Base-by-base conservation (phyloP, 2,113 vertebrate species). In the Myiopsitta monachus region DNA sequence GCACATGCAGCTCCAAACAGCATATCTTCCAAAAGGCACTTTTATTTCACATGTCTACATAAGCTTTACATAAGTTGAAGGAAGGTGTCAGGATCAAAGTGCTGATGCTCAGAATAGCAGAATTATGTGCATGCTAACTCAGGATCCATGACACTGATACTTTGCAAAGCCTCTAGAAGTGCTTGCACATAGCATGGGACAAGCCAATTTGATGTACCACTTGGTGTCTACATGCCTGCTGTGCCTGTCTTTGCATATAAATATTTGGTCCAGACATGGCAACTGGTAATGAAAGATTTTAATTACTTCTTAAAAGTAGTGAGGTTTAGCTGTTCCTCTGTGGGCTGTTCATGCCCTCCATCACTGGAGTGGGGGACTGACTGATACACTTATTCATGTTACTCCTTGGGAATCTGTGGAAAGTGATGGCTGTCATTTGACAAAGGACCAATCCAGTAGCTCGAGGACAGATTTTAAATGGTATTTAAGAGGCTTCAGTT, bases 401-500 rank as follows among this genome's bases (percentile, higher is more conserved):
- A 43, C 10, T 90, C 62, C 51, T 59, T 78, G 76, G 77, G 83
- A 94, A 70, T 86, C 33, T 75, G 39, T 26, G 64, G 43, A 75
- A 83, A 81, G 18, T 0, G 0, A 19, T 59, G 64, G 90, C 64
- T 83, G 31, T 41, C 28, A 6, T 81, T 72, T 72, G 69, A 63
- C 43, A 72, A 55, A 70, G 57, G 73, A 62, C 23, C 41, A 84
- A 49, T 19, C 13, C 30, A 39, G 84, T 87, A 85, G 69, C 81
- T 94, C 33, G 47, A 96, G 74, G 77, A 94, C 66, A 91, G 81
- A 61, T 84, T 89, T 89, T 81, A 82, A 87, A 75, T 70, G 23
- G 57, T 91, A 78, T 87, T 94, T 92, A 94, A 89, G 57, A 93
- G 14, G 81, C 28, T 27, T 55, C 22, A 54, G 62, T 55, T 90